Conservation (phyloP, 2,888 invertebrate genomes). For the Liodrosophila aerea region DNA sequence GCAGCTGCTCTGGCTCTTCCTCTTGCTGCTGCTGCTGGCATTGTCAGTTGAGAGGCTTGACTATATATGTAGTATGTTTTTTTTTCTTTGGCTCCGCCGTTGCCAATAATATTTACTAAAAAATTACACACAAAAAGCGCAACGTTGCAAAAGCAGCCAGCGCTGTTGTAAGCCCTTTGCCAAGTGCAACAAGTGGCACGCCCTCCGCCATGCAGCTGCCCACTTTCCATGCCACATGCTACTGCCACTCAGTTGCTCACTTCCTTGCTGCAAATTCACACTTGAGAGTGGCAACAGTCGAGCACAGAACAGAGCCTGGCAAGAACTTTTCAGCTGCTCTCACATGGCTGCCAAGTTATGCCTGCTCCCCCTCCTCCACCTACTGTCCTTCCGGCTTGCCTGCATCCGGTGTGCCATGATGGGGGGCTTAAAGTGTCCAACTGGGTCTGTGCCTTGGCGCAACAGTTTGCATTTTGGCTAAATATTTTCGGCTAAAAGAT, state of each 20-base stretch:
- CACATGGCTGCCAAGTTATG: conserved; percentile 61
- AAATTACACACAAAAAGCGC: conserved; percentile 54
- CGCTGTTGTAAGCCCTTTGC: conserved; percentile 21
- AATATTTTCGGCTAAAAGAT: conserved; percentile 71
- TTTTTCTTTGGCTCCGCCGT: conserved; percentile 26
- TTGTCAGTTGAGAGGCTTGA: conserved; percentile 56
- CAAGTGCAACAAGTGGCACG: conserved; percentile 50
- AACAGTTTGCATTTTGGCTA: conserved; percentile 67
- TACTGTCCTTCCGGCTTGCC: neutral
- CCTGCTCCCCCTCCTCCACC: neutral
- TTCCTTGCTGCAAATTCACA: conserved; percentile 52
- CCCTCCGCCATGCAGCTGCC: neutral
- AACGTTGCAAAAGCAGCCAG: conserved; percentile 48
- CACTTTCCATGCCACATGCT: conserved; percentile 3
- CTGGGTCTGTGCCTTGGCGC: conserved; percentile 34
- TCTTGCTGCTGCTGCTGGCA: conserved; percentile 25
- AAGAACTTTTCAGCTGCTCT: conserved; percentile 32
- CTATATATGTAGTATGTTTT: no score
- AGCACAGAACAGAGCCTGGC: conserved; percentile 7
- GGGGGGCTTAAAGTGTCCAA: conserved; percentile 24
- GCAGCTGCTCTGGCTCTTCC: conserved; percentile 6
- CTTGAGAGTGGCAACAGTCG: conserved; percentile 39
- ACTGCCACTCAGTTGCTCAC: conserved; percentile 46
- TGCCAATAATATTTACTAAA: conserved; percentile 72
- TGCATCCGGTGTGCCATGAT: conserved; percentile 27